These are phyloP conservation scores for Himalopsyche japonica DNA, from an alignment of 2,888 invertebrate genomes.

Conservation along the genomic window DNA sequence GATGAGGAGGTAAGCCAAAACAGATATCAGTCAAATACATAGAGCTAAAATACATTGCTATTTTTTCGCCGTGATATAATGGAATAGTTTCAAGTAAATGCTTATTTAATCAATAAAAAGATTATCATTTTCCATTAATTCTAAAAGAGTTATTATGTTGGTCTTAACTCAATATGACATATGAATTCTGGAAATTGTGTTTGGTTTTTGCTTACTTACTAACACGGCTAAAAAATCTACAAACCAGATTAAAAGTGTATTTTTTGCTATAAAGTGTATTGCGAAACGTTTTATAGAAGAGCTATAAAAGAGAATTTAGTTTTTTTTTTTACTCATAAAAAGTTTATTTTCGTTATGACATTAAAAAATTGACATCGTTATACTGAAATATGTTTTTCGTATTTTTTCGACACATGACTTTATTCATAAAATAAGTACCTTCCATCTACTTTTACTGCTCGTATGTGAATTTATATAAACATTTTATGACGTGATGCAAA, in stretches of 20 bases:
- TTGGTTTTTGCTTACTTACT: not conserved
- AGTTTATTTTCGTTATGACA: not conserved
- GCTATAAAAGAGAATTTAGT: not conserved
- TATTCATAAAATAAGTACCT: not conserved
- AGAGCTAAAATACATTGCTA: no score
- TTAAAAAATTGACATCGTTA: not conserved
- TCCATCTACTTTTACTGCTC: not conserved
- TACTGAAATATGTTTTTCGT: not conserved
- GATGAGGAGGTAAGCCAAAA: no score
- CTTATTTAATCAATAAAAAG: no score
- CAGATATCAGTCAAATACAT: no score
- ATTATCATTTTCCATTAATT: no score
- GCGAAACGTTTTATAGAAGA: not conserved
- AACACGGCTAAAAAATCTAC: not conserved
- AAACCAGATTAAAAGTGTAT: not conserved
- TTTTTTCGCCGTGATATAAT: no score
- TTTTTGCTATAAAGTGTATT: not conserved
- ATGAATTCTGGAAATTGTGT: no score
- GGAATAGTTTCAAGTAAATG: no score
- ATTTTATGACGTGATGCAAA: conserved; percentile 35
- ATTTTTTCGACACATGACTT: not conserved
- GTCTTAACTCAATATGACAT: no score
- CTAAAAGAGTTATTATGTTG: no score
- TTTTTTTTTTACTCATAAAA: not conserved
- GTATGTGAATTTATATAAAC: conserved; percentile 27